Evolutionary conservation across 2,888 invertebrate genomes (phyloP).

Genomic region (Nephrotoma flavescens): DNA sequence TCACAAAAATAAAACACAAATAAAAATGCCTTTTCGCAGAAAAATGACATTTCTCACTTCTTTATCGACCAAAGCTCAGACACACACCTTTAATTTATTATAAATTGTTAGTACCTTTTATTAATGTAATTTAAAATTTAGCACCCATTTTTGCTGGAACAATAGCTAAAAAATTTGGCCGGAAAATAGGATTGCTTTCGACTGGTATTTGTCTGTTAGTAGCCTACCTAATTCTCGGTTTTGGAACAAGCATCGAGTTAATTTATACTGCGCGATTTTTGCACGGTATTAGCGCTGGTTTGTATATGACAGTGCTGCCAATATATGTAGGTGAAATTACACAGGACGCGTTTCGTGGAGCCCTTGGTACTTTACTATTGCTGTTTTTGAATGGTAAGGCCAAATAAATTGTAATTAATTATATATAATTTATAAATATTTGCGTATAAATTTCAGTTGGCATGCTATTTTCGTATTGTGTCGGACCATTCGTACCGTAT

Average conservation of each 20-base stretch:
- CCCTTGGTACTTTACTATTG: constrained; percentile 6
- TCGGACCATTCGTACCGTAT: constrained; percentile 19
- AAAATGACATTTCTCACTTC: too few relatives aligned
- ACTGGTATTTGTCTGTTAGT: neutral
- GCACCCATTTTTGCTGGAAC: neutral
- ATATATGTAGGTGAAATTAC: constrained; percentile 24
- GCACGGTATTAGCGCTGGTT: constrained; percentile 23
- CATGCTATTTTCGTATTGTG: neutral
- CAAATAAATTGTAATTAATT: neutral
- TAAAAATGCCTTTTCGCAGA: too few relatives aligned
- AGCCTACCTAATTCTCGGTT: neutral
- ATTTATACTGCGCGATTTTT: constrained; percentile 23
- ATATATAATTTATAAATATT: too few relatives aligned
- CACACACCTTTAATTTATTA: too few relatives aligned
- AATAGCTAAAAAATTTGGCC: neutral
- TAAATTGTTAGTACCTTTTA: too few relatives aligned
- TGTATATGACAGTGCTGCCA: constrained; percentile 21
- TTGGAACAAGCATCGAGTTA: neutral
- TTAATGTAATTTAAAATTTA: neutral
- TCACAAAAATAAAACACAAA: too few relatives aligned
- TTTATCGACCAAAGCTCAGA: too few relatives aligned
- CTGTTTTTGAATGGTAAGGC: too few relatives aligned
- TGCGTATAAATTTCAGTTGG: neutral
- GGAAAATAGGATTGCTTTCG: neutral
- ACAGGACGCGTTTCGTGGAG: constrained; percentile 13